These are phyloP conservation scores for Manis crassicaudata DNA, from an alignment of 2,797 vertebrate species.

Conservation along the genomic window DNA sequence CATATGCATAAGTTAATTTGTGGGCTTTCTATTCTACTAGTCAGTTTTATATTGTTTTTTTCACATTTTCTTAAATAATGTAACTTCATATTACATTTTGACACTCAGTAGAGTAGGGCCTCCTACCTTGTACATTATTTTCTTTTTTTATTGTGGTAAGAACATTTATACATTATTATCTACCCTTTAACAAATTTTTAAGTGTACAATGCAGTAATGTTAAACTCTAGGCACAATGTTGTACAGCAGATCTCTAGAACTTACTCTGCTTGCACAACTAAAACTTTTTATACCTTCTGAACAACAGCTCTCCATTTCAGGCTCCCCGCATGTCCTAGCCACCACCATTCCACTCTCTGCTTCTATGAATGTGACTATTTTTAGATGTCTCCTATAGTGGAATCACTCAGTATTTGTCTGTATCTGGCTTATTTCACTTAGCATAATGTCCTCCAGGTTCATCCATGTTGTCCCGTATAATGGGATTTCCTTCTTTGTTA, in stretches of 20 bases:
- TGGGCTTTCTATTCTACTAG: background rate
- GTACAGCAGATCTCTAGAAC: background rate
- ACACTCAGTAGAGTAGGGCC: background rate
- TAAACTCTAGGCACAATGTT: background rate
- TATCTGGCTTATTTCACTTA: background rate
- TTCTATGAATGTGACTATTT: background rate
- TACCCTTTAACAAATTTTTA: background rate
- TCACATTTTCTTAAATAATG: background rate
- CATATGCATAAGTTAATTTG: background rate
- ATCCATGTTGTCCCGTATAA: background rate
- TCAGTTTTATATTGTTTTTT: background rate
- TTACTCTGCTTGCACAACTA: background rate
- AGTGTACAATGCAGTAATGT: background rate
- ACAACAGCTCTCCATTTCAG: background rate
- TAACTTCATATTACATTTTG: background rate
- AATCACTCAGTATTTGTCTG: background rate
- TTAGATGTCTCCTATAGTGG: background rate
- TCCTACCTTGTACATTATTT: background rate
- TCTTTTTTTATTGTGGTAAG: background rate
- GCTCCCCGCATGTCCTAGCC: background rate
- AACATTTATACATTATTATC: background rate
- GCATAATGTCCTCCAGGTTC: background rate
- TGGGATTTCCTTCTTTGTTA: background rate
- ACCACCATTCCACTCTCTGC: background rate
- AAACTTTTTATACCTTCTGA: background rate